Percentiles rank a stretch among this genome's conserved stretches.
These are phyloP conservation scores for Muschampia staudingeri DNA, from an alignment of 2,888 invertebrate genomes.

Conservation along the genomic window DNA sequence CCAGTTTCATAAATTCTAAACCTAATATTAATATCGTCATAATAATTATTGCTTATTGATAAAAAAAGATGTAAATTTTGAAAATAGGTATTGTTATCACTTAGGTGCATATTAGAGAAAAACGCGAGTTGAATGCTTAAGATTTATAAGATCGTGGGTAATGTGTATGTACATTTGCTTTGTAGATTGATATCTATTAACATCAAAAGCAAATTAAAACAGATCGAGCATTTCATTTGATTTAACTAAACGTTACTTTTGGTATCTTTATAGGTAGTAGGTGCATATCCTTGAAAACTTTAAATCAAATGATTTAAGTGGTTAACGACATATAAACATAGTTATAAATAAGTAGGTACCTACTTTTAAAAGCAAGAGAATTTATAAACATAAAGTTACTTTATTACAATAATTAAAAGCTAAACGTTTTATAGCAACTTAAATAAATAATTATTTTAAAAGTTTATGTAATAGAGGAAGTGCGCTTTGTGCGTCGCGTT, in stretches of 20 bases:
- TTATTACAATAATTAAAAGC: too few species aligned
- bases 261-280: too few species aligned
- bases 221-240: not conserved
- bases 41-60: not conserved
- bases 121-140: not conserved
- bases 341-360: too few species aligned
- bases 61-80: constrained; percentile 25
- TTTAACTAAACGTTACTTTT: too few species aligned
- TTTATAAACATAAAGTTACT: too few species aligned
- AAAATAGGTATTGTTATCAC: constrained; percentile 23
- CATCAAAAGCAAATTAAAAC: not conserved
- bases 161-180: not conserved
- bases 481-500: constrained; percentile 23
- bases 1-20: too few species aligned
- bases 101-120: constrained; percentile 20
- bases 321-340: too few species aligned
- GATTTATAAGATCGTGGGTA: not conserved
- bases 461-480: not conserved
- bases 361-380: too few species aligned
- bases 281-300: too few species aligned
- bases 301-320: too few species aligned
- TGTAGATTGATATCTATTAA: not conserved
- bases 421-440: too few species aligned
- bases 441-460: not conserved
- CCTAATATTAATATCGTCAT: not conserved